Evolutionary conservation across 2,797 vertebrate species (phyloP).

Genomic region (Anguilla megastoma): DNA sequence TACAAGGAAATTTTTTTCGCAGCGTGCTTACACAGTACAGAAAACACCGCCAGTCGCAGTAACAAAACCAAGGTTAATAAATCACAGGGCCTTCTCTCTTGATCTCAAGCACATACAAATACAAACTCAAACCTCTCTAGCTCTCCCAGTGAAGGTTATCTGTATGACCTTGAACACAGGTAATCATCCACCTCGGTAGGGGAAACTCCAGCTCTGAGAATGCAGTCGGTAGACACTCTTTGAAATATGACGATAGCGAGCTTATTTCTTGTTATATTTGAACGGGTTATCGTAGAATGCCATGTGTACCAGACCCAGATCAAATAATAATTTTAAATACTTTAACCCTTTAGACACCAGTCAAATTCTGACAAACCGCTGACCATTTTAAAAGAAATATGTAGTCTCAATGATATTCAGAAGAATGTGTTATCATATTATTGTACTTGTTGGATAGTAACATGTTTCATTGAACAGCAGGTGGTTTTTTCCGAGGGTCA

Average conservation of each 20-base stretch:
- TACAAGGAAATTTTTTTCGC: not conserved
- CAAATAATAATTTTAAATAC: not conserved
- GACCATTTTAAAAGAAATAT: not conserved
- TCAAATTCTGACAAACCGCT: not conserved
- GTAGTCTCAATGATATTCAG: not conserved
- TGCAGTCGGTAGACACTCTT: not conserved
- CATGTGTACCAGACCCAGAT: not conserved
- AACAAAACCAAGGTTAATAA: not conserved
- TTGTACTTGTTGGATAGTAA: not conserved
- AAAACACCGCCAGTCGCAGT: not conserved
- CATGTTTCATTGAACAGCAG: not conserved
- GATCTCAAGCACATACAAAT: conserved; percentile 2
- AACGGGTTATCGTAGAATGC: not conserved
- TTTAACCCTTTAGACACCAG: not conserved
- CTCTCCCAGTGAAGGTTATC: conserved; percentile 26
- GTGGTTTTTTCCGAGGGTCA: not conserved
- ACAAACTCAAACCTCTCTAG: conserved; percentile 1
- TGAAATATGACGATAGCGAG: not conserved
- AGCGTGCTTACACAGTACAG: not conserved
- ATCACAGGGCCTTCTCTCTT: not conserved
- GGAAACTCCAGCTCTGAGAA: not conserved
- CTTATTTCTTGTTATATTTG: not conserved
- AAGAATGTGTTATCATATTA: not conserved
- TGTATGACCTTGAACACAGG: conserved; percentile 17
- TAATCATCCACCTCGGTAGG: not conserved